Conservation (phyloP, 2,888 invertebrate species). For the Piscicola geometra region DNA sequence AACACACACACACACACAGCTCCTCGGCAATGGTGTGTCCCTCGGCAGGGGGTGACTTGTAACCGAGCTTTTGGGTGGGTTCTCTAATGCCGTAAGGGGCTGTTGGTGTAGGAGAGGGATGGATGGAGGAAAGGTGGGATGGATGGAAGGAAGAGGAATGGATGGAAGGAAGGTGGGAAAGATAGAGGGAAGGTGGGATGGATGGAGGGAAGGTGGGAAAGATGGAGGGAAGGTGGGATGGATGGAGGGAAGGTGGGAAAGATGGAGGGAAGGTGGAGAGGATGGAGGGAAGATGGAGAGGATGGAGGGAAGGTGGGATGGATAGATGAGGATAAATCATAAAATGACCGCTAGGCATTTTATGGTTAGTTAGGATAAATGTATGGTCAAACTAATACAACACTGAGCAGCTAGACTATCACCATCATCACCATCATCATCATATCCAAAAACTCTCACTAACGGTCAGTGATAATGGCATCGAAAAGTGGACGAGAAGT, state of each 20-base stretch:
- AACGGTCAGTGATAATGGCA: conserved; percentile 85
- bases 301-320: neutral
- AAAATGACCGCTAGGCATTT: too few relatives aligned
- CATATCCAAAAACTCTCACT: conserved; percentile 41
- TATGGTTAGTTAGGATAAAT: too few relatives aligned
- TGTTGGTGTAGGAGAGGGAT: conserved; percentile 55
- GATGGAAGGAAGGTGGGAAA: neutral
- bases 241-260: neutral
- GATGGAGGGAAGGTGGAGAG: neutral
- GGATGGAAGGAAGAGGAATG: neutral
- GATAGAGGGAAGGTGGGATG: too few relatives aligned
- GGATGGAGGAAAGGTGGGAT: neutral
- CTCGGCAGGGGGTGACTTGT: conserved; percentile 63
- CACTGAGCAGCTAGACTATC: too few relatives aligned
- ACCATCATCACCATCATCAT: too few relatives aligned
- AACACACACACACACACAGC: conserved; percentile 37
- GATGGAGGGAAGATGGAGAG: neutral
- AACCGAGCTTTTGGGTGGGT: conserved; percentile 80
- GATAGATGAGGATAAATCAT: neutral
- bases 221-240: too few relatives aligned
- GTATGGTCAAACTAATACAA: too few relatives aligned
- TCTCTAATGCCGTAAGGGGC: conserved; percentile 97
- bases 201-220: too few relatives aligned
- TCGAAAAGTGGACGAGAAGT: conserved; percentile 67
- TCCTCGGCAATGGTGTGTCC: conserved; percentile 54